A percentile compares a stretch with the other conserved stretches of the same genome.
Conservation (phyloP, 2,888 invertebrate genomes). For the Aporophyla lueneburgensis region DNA sequence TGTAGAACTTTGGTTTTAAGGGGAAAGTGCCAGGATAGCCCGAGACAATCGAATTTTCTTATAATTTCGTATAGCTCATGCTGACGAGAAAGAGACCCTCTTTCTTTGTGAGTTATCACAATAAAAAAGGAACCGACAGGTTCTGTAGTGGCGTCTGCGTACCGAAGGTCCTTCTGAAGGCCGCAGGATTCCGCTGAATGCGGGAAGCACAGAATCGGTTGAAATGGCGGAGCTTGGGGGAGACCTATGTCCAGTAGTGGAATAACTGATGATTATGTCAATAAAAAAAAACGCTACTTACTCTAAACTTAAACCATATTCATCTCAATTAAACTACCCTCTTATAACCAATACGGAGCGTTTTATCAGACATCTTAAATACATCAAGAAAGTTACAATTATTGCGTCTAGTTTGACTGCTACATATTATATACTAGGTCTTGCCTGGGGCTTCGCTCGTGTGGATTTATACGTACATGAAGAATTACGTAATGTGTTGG, state of each 20-base stretch:
- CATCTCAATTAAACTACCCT: slow-evolving; percentile 51
- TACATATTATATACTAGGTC: slow-evolving; percentile 12
- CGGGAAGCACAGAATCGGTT: too few relatives aligned
- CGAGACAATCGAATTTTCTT: too few relatives aligned
- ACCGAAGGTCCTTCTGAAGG: too few relatives aligned
- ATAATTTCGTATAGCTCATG: background rate
- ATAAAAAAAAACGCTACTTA: background rate
- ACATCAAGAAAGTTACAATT: slow-evolving; percentile 50
- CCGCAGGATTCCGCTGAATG: too few relatives aligned
- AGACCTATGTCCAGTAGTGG: too few relatives aligned
- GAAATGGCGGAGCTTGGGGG: too few relatives aligned
- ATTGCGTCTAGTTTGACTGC: slow-evolving; percentile 50
- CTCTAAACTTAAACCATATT: slow-evolving; percentile 10
- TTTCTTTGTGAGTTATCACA: background rate
- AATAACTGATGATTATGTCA: too few relatives aligned
- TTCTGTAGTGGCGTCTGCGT: too few relatives aligned
- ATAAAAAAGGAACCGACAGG: too few relatives aligned
- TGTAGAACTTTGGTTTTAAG: too few relatives aligned
- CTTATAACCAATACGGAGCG: slow-evolving; percentile 39
- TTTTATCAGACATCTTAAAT: slow-evolving; percentile 60
- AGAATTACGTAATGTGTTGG: background rate
- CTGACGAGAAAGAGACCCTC: background rate
- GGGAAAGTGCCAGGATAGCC: too few relatives aligned
- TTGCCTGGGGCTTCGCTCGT: background rate
- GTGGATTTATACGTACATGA: background rate